A percentile compares a stretch with the other conserved stretches of the same genome.
These are phyloP conservation scores for Oligia fasciuncula DNA, from an alignment of 2,888 invertebrate species.

Conservation along the genomic window DNA sequence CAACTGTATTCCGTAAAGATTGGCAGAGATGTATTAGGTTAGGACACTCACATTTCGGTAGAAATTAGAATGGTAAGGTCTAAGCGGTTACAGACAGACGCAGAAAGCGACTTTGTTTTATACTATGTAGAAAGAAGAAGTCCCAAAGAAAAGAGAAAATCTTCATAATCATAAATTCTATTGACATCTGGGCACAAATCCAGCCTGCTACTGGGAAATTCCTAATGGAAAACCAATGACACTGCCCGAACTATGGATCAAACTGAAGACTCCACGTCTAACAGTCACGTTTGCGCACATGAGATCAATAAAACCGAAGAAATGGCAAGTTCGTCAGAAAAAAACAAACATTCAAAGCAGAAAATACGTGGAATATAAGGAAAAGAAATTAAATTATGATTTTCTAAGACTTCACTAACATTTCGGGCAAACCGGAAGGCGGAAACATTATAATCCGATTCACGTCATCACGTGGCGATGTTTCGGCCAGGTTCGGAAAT, in stretches of 20 bases:
- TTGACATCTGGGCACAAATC: neutral
- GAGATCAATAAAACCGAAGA: neutral
- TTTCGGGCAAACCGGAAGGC: neutral
- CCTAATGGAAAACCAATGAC: neutral
- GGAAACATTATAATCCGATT: neutral
- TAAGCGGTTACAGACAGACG: no score
- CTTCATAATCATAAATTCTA: no score
- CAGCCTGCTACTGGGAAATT: neutral
- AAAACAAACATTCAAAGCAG: neutral
- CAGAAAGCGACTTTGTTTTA: no score
- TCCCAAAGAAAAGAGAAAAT: no score
- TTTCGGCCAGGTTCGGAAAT: neutral
- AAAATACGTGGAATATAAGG: neutral
- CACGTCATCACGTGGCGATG: neutral
- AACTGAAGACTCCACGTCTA: neutral
- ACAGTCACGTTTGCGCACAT: neutral
- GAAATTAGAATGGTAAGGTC: no score
- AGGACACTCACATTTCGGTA: neutral
- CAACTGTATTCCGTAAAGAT: neutral
- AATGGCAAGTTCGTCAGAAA: neutral
- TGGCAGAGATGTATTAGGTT: neutral
- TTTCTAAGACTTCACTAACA: slow-evolving; percentile 11
- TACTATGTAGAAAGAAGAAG: no score
- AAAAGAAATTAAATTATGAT: slow-evolving; percentile 15
- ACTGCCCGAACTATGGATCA: neutral